Evolutionary conservation across 2,113 vertebrate species (phyloP), one percentile per base, ranked within the genome.

Genomic region (Myanophis thanlyinensis): DNA sequence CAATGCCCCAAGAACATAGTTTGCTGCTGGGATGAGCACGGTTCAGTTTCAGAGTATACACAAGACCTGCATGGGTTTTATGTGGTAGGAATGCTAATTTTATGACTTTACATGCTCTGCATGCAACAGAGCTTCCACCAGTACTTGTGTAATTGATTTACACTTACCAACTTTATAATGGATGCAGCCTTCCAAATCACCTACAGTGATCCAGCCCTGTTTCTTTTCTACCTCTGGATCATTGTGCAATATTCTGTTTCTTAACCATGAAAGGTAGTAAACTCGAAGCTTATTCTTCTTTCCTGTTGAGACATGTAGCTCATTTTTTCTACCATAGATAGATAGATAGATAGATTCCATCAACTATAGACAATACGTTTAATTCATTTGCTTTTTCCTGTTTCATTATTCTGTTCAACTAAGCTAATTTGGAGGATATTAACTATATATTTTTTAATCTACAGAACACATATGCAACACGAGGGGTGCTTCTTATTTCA

Each of bases 221-320:
- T 99, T 99, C 98, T 99, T 99, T 95, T 99, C 99, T 94, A 99
- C 99, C 91, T 99, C 99, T 0, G 99, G 99, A 97, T 99, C 99
- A 15, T 99, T 99, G 98, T 99, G 99, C 93, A 99, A 97, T 95
- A 99, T 99, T 97, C 99, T 97, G 97, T 99, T 99, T 96, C 99
- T 98, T 95, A 99, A 97, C 99, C 99, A 99, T 54, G 99, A 99
- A 95, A 99, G 98, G 97, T 99, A 99, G 92, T 99, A 99, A 92
- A 99, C 99, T 22, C 99, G 98, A 93, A 99, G 97, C 95, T 99
- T 99, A 97, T 99, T 99, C 98, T 99, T 99, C 98, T 99, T 99
- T 95, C 99, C 99, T 99, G 87, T 94, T 90, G 90, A 94, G 93
- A 94, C 15, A 93, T 12, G 22, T 49, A 90, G 86, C 35, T 59